phyloP scores from a whole-genome alignment of 2,888 invertebrate genomes.

The Cetonia aurata region DNA sequence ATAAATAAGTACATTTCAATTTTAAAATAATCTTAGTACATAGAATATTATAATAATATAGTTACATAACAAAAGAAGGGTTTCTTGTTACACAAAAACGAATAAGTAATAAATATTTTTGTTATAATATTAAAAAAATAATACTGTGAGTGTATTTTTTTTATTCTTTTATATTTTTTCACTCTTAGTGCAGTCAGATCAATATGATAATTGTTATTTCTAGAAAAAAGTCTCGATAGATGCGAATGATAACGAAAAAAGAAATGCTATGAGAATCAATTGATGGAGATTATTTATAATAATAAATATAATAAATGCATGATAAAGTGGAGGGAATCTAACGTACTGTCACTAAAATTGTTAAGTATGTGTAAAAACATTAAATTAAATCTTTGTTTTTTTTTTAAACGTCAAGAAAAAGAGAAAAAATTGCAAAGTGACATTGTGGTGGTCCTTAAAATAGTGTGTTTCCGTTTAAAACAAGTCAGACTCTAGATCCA shows the following conservation, averaged over 20 bases:
- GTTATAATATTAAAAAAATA: slow-evolving; percentile 47
- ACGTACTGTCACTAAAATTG: background rate
- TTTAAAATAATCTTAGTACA: slow-evolving; percentile 43
- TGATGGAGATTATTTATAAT: background rate
- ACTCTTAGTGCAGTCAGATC: slow-evolving; percentile 41
- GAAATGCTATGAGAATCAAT: slow-evolving; percentile 15
- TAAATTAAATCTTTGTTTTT: slow-evolving; percentile 3
- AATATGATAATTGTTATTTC: slow-evolving; percentile 3
- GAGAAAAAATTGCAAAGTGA: too few species aligned
- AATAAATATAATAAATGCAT: background rate
- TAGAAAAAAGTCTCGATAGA: slow-evolving; percentile 13
- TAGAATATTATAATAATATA: background rate
- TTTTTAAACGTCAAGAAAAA: background rate
- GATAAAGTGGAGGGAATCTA: background rate
- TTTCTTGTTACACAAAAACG: slow-evolving; percentile 19
- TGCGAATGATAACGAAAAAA: background rate
- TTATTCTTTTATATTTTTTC: background rate
- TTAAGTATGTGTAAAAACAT: background rate
- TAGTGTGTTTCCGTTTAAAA: too few species aligned
- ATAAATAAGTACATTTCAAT: slow-evolving; percentile 52
- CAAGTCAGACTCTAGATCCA: too few species aligned
- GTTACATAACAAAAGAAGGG: slow-evolving; percentile 36
- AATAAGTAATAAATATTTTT: slow-evolving; percentile 7
- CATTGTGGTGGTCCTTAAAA: too few species aligned
- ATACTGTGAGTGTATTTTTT: slow-evolving; percentile 47